Evolutionary conservation across 2,888 invertebrate species (phyloP).

Genomic region (Ichneumoninae sp.): DNA sequence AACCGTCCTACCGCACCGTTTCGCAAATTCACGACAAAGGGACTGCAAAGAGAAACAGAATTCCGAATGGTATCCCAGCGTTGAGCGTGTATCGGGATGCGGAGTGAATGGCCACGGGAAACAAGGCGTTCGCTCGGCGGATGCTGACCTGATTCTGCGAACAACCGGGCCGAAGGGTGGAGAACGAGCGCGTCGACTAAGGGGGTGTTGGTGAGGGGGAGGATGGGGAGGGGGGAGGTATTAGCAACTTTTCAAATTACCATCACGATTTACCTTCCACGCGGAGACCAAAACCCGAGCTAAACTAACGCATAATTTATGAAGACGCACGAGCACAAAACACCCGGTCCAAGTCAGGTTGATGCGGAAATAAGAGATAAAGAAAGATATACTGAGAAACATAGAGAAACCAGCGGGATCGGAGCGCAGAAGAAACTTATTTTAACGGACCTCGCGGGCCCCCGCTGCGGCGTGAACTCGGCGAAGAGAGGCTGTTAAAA

Average conservation of each 20-base stretch:
- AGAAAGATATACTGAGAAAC: conserved; percentile 9
- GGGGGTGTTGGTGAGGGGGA: background rate
- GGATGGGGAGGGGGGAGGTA: background rate
- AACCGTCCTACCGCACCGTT: background rate
- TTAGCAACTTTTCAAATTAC: conserved; percentile 63
- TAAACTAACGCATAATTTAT: conserved; percentile 62
- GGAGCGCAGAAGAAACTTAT: conserved; percentile 18
- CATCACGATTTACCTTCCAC: conserved; percentile 13
- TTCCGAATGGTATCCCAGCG: background rate
- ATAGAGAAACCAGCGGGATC: conserved; percentile 32
- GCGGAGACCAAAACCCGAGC: conserved; percentile 18
- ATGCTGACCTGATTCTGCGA: conserved; percentile 31
- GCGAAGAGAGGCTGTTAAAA: conserved; percentile 49
- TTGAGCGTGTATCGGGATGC: conserved; percentile 3
- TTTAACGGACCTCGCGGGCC: conserved; percentile 7
- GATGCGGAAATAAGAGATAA: conserved; percentile 56
- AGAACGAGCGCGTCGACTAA: background rate
- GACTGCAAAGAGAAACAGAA: background rate
- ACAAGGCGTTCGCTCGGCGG: background rate
- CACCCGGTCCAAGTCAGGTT: conserved; percentile 34
- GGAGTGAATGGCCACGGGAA: conserved; percentile 1
- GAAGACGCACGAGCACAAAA: conserved; percentile 63
- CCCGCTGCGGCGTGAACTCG: conserved; percentile 9
- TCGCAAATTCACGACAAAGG: background rate
- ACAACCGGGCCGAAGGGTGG: background rate